phyloP scores from a whole-genome alignment of 2,113 vertebrate genomes.

The Melanotaenia duboulayi region DNA sequence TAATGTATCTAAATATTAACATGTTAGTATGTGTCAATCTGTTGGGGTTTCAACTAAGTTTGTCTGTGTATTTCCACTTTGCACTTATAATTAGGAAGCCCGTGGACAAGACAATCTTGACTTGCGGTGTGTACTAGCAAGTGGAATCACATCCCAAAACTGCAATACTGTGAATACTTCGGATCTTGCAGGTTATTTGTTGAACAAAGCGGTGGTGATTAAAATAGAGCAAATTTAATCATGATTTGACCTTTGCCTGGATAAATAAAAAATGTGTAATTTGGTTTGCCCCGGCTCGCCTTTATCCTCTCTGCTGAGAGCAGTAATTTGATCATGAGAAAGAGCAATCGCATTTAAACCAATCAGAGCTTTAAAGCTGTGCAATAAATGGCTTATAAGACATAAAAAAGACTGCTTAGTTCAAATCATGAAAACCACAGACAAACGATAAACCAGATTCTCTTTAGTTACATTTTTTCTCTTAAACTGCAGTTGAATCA shows the following conservation, averaged over 20 bases:
- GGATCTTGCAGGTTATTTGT: neutral
- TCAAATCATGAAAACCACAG: conserved; percentile 1
- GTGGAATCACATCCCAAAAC: neutral
- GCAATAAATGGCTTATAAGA: conserved; percentile 2
- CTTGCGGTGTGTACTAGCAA: neutral
- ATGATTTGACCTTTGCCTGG: conserved; percentile 9
- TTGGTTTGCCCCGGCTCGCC: neutral
- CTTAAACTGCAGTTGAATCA: neutral
- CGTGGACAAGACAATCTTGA: neutral
- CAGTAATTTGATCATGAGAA: conserved; percentile 30
- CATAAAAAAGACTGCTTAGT: conserved; percentile 10
- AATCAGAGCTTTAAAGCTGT: neutral
- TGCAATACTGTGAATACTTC: neutral
- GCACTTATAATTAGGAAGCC: no score
- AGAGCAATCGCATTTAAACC: conserved; percentile 1
- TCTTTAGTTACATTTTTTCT: no score
- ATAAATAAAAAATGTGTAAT: conserved; percentile 11
- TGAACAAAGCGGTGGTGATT: neutral
- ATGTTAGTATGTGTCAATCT: neutral
- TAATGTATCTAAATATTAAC: no score
- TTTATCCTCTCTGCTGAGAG: neutral
- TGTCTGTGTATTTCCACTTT: no score
- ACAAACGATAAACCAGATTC: neutral
- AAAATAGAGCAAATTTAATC: neutral
- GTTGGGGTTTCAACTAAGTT: neutral